Conservation (phyloP, 2,113 vertebrate species). For the Erythrolamprus reginae region DNA sequence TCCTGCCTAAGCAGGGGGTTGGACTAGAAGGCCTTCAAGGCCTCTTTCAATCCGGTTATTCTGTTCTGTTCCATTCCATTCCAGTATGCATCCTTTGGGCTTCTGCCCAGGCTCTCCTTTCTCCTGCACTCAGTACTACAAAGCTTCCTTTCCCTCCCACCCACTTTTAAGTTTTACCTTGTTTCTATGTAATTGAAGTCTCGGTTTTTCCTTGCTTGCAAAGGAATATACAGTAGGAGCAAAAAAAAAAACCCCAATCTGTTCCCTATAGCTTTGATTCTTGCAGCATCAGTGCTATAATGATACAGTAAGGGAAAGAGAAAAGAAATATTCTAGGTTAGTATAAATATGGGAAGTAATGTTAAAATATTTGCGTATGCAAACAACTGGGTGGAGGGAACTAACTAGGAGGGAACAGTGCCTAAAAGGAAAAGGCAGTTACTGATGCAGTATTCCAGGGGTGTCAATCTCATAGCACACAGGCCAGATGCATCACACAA, state of each 20-base stretch:
- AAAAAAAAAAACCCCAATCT: neutral
- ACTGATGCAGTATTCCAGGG: neutral
- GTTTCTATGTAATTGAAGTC: neutral
- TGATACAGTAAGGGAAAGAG: neutral
- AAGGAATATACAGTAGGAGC: neutral
- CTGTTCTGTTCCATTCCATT: too few species aligned
- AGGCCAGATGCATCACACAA: too few species aligned
- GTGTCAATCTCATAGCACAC: too few species aligned
- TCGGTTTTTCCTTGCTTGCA: neutral
- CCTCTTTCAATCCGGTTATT: too few species aligned
- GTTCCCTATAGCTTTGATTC: neutral
- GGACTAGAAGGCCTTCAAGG: too few species aligned
- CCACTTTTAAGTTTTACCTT: neutral
- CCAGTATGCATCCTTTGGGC: neutral
- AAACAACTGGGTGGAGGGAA: neutral
- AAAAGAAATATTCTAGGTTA: neutral
- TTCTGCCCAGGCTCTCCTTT: neutral
- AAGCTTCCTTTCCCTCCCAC: neutral
- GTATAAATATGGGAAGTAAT: neutral
- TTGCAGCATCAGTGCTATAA: neutral
- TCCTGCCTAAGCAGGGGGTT: too few species aligned
- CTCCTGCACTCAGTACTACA: neutral
- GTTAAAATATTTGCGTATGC: neutral
- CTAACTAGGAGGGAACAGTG: neutral
- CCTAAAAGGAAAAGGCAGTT: neutral